Evolutionary conservation across 2,113 vertebrate species (phyloP).

Genomic region (Lophius piscatorius): DNA sequence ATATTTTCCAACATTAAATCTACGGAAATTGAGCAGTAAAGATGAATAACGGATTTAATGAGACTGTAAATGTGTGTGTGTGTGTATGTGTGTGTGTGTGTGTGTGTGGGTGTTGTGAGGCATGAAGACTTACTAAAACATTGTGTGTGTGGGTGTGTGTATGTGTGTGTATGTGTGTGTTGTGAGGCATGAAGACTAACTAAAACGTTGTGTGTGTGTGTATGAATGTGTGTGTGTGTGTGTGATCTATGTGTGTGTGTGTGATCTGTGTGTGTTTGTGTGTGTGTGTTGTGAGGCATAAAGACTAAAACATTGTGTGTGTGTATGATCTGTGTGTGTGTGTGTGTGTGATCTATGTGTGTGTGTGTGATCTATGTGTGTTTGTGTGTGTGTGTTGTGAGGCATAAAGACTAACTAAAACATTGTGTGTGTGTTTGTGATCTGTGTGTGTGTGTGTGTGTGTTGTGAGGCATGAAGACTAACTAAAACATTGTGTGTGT

Average conservation of each 20-base stretch:
- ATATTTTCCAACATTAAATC: no score
- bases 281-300: no score
- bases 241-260: not conserved
- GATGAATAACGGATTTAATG: not conserved
- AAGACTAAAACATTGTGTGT: no score
- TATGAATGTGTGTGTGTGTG: not conserved
- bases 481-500: no score
- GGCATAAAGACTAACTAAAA: slow-evolving; percentile 5
- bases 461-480: no score
- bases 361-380: not conserved
- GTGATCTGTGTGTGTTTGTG: no score
- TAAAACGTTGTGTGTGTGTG: slow-evolving; percentile 1
- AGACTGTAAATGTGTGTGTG: not conserved
- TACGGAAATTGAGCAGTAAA: no score
- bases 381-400: not conserved
- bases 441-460: not conserved
- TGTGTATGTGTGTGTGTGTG: not conserved
- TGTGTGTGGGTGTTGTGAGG: slow-evolving; percentile 1
- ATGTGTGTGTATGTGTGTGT: not conserved
- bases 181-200: slow-evolving; percentile 3
- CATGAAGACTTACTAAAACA: no score
- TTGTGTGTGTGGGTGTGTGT: not conserved
- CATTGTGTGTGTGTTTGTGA: no score
- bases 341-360: not conserved
- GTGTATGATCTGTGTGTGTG: no score